These are phyloP conservation scores for Choloepus didactylus DNA, from an alignment of 2,797 vertebrate genomes.

Conservation along the genomic window DNA sequence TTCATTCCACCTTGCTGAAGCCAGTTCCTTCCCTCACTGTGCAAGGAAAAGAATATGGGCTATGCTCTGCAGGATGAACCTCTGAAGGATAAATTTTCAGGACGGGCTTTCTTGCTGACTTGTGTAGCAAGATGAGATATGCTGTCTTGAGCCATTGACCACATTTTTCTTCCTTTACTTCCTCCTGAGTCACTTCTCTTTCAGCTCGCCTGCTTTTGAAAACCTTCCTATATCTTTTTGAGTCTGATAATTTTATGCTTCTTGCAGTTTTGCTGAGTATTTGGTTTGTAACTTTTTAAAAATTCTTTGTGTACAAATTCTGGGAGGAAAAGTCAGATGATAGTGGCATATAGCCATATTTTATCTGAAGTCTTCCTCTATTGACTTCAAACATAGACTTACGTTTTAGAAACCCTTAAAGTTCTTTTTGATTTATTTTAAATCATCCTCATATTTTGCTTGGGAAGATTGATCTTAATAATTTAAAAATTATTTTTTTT, in stretches of 20 bases:
- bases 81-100: neutral
- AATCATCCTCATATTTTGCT: neutral
- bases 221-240: neutral
- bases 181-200: neutral
- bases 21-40: neutral
- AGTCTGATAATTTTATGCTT: neutral
- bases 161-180: neutral
- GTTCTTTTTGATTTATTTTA: neutral
- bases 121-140: neutral
- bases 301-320: neutral
- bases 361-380: neutral
- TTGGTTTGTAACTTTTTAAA: neutral
- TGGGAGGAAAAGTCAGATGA: neutral
- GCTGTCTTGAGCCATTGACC: neutral
- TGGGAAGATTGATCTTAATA: neutral
- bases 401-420: neutral
- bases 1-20: neutral
- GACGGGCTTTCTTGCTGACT: neutral
- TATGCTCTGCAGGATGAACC: neutral
- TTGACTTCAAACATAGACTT: neutral
- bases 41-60: neutral
- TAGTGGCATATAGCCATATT: neutral
- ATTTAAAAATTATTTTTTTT: neutral
- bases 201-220: neutral
- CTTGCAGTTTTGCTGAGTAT: slow-evolving; percentile 22